A percentile compares a stretch with the other conserved stretches of the same genome.
Evolutionary conservation across 2,113 vertebrate species (phyloP).

Genomic region (Castor canadensis): DNA sequence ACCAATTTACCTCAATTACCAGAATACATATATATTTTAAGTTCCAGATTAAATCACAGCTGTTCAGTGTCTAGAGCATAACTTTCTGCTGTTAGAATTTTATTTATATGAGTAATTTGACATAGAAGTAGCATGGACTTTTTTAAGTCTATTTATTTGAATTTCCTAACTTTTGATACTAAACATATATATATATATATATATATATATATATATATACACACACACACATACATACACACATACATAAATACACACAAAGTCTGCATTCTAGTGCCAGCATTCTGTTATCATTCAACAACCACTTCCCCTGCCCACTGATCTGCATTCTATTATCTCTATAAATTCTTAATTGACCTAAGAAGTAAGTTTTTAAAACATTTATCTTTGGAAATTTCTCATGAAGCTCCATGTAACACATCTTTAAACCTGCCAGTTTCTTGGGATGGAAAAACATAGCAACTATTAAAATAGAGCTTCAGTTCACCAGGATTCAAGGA

Average conservation of each 20-base stretch:
- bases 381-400: conserved; percentile 22
- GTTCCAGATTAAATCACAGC: neutral
- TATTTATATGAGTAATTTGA: neutral
- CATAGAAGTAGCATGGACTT: neutral
- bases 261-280: neutral
- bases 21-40: neutral
- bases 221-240: neutral
- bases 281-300: neutral
- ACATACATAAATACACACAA: neutral
- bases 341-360: conserved; percentile 28
- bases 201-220: neutral
- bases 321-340: conserved; percentile 25
- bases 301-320: neutral
- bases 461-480: conserved; percentile 41
- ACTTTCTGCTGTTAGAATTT: conserved; percentile 7
- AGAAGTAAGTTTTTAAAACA: neutral
- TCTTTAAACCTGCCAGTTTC: conserved; percentile 32
- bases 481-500: conserved; percentile 40
- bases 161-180: conserved; percentile 40
- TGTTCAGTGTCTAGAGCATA: neutral
- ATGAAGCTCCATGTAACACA: conserved; percentile 21
- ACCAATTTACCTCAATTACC: neutral
- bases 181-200: neutral
- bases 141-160: neutral
- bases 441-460: conserved; percentile 46